Conservation (phyloP, 2,113 vertebrate genomes). For the Catharus fuscescens region DNA sequence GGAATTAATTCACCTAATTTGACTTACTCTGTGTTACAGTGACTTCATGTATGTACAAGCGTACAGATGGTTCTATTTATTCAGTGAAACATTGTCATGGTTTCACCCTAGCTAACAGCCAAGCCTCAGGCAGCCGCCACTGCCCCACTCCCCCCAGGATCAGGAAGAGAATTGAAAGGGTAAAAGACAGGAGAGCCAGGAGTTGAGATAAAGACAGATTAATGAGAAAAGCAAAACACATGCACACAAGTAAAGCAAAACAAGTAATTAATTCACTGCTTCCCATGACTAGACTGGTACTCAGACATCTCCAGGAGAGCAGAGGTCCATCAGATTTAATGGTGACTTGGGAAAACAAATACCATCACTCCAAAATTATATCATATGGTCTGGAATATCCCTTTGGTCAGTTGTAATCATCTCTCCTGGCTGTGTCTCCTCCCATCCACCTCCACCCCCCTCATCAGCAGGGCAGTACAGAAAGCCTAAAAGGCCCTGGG, state of each 20-base stretch:
- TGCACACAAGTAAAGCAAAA: not conserved
- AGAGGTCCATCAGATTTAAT: not conserved
- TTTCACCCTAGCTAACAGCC: not conserved
- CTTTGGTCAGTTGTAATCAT: not conserved
- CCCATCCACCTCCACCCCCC: no score
- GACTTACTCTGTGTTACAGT: fast-evolving
- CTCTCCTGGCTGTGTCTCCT: not conserved
- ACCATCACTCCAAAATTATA: not conserved
- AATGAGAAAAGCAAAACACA: not conserved
- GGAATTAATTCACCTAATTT: not conserved
- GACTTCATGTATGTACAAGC: not conserved
- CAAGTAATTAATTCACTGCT: not conserved
- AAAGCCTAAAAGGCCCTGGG: not conserved
- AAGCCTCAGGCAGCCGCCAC: not conserved
- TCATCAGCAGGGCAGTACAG: not conserved
- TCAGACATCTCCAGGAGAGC: not conserved
- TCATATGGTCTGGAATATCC: not conserved
- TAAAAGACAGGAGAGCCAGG: not conserved
- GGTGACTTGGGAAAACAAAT: not conserved
- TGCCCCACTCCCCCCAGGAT: not conserved
- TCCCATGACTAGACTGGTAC: not conserved
- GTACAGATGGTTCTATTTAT: not conserved
- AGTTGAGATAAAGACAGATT: not conserved
- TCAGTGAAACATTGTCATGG: fast-evolving
- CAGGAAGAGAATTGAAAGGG: not conserved